Conservation (phyloP, 23 tunicate species). For the Trididemnum nubilum region DNA sequence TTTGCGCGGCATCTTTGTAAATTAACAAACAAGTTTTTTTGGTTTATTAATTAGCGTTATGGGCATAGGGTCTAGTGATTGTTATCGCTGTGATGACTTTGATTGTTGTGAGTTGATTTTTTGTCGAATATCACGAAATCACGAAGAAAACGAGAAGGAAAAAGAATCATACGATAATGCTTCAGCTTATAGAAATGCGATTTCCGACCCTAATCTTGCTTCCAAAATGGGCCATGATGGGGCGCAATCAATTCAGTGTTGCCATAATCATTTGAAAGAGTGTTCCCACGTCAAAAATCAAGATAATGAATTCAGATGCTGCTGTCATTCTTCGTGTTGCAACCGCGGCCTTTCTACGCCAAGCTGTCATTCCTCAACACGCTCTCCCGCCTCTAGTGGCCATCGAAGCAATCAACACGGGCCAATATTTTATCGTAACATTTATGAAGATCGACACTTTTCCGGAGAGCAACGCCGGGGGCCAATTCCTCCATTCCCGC, state of each 20-base stretch:
- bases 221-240: not conserved
- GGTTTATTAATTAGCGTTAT: conserved; percentile 3
- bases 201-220: not conserved
- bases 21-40: no score
- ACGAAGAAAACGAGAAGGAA: not conserved
- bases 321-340: conserved; percentile 11
- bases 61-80: conserved; percentile 8
- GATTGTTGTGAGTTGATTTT: not conserved
- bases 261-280: conserved; percentile 6
- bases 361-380: not conserved
- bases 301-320: not conserved
- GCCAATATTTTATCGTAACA: not conserved
- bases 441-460: not conserved
- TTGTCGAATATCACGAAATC: not conserved
- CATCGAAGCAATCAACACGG: not conserved
- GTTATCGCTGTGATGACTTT: not conserved
- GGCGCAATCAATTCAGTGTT: not conserved
- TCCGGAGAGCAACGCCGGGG: conserved; percentile 27
- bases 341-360: not conserved
- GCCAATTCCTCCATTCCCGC: conserved; percentile 58
- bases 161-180: not conserved
- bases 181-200: not conserved
- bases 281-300: not conserved
- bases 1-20: no score
- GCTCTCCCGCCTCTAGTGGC: not conserved